phyloP scores from a whole-genome alignment of 2,888 invertebrate species.

The Belgica antarctica region DNA sequence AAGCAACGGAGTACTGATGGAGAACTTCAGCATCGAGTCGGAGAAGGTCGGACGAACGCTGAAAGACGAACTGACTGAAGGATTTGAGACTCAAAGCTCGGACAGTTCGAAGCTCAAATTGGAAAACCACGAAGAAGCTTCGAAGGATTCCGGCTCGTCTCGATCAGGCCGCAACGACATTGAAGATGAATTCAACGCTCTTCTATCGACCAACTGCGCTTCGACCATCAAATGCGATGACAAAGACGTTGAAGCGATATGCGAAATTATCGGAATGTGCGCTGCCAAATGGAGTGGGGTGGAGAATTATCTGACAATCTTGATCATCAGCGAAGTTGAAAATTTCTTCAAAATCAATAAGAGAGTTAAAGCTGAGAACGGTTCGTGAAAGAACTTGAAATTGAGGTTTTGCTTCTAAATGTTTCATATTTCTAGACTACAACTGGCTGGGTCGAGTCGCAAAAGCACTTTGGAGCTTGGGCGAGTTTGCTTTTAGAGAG shows the following conservation, averaged over 20 bases:
- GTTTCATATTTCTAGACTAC: conserved; percentile 49
- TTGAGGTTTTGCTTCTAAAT: not conserved
- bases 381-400: conserved; percentile 9
- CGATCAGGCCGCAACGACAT: conserved; percentile 29
- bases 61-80: conserved; percentile 28
- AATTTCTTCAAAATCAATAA: conserved; percentile 32
- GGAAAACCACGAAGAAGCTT: conserved; percentile 30
- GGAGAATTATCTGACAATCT: conserved; percentile 29
- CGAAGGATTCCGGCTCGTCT: conserved; percentile 32
- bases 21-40: conserved; percentile 36
- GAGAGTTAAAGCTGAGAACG: not conserved
- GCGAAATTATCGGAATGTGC: conserved; percentile 50
- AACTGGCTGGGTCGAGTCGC: conserved; percentile 51
- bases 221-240: conserved; percentile 47
- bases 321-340: conserved; percentile 36
- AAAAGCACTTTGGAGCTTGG: conserved; percentile 51
- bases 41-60: conserved; percentile 13
- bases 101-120: conserved; percentile 24
- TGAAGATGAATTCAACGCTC: conserved; percentile 39
- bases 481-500: conserved; percentile 54
- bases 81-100: conserved; percentile 27
- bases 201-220: conserved; percentile 32
- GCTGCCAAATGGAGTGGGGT: conserved; percentile 40
- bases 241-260: conserved; percentile 50
- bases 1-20: conserved; percentile 31